A percentile compares a stretch with the other conserved stretches of the same genome.
phyloP scores from a whole-genome alignment of 2,888 invertebrate species.

The Bugulina stolonifera region DNA sequence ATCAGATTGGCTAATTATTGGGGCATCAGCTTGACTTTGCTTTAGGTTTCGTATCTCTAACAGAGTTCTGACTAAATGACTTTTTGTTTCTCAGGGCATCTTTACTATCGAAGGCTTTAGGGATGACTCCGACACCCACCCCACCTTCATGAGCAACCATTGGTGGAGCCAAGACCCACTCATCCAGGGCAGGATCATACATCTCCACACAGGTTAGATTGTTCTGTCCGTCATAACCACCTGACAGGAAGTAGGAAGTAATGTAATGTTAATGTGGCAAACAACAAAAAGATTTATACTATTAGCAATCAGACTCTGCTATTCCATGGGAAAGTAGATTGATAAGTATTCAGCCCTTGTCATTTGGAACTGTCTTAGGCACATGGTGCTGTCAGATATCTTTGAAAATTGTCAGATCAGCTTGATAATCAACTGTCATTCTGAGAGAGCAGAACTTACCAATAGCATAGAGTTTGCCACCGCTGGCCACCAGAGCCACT shows the following conservation, averaged over 20 bases:
- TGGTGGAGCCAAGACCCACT: conserved; percentile 61
- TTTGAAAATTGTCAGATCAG: no score
- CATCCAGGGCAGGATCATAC: conserved; percentile 62
- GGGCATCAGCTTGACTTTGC: not conserved
- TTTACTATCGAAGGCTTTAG: conserved; percentile 38
- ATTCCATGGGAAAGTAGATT: no score
- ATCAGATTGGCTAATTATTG: no score
- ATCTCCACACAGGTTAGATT: conserved; percentile 79
- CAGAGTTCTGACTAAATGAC: not conserved
- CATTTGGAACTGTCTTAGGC: no score
- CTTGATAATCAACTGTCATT: no score
- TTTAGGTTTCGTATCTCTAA: not conserved
- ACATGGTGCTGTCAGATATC: no score
- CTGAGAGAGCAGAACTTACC: no score
- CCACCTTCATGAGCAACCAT: conserved; percentile 85
- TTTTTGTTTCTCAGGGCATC: not conserved
- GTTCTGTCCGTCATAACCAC: conserved; percentile 73
- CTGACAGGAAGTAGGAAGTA: no score
- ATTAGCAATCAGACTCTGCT: no score
- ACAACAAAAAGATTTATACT: no score
- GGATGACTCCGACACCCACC: conserved; percentile 79
- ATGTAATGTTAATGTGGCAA: no score
- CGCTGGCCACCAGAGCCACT: conserved; percentile 74
- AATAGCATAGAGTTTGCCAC: conserved; percentile 66
- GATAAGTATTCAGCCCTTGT: no score